phyloP scores from a whole-genome alignment of 2,888 invertebrate species.

The Dorcus parallelipipedus region DNA sequence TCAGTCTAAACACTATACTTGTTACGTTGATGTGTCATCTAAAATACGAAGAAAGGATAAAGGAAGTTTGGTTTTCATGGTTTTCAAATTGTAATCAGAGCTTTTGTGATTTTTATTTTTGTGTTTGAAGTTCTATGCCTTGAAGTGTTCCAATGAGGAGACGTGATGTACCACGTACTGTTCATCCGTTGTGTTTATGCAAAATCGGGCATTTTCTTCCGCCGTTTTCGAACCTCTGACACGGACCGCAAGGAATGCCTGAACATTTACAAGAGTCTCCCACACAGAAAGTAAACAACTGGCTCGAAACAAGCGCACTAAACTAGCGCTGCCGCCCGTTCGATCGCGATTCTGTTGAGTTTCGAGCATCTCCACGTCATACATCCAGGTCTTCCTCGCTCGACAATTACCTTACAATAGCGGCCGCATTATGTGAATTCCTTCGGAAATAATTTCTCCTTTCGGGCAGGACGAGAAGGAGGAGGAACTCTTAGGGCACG shows the following conservation, averaged over 20 bases:
- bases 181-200: not conserved
- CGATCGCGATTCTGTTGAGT: not conserved
- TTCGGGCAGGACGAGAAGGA: not conserved
- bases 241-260: slow-evolving; percentile 32
- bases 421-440: not conserved
- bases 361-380: not conserved
- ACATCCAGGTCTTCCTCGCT: not conserved
- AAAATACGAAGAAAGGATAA: too few species aligned
- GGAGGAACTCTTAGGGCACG: slow-evolving; percentile 4
- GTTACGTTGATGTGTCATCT: too few species aligned
- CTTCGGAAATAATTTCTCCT: not conserved
- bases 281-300: slow-evolving; percentile 43
- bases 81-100: too few species aligned
- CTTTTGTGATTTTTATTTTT: too few species aligned
- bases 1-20: too few species aligned
- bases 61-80: too few species aligned
- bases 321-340: slow-evolving; percentile 25
- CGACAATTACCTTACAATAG: not conserved
- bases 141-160: too few species aligned
- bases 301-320: slow-evolving; percentile 38
- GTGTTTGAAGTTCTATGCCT: too few species aligned
- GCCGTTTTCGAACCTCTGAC: slow-evolving; percentile 28
- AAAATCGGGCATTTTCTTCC: slow-evolving; percentile 2
- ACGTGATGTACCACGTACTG: too few species aligned
- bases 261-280: slow-evolving; percentile 36